Percentiles rank a stretch among this genome's conserved stretches.
Evolutionary conservation across 1,140 invertebrate genomes (phyloP).

Genomic region (Drosophila lacertosa): DNA sequence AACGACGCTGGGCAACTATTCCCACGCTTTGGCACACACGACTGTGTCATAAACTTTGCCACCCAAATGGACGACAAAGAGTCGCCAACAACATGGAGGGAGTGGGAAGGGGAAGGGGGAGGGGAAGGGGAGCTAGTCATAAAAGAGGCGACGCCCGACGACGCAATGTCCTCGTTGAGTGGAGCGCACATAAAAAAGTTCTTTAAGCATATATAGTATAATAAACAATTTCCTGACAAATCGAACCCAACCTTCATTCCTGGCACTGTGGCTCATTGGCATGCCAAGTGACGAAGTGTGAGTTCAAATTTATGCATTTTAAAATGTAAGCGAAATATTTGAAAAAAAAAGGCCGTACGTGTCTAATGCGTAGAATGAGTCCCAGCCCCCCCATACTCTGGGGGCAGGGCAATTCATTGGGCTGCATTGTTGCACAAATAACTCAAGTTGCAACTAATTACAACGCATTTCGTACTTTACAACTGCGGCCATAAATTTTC

Average conservation of each 20-base stretch:
- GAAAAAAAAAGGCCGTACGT: constrained; percentile 62
- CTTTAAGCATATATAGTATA: constrained; percentile 71
- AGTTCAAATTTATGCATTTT: constrained; percentile 73
- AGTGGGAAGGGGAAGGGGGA: constrained; percentile 1
- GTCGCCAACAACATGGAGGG: constrained; percentile 11
- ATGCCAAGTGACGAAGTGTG: constrained; percentile 44
- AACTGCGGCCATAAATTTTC: constrained; percentile 81
- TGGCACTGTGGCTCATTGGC: constrained; percentile 59
- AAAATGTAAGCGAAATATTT: constrained; percentile 69
- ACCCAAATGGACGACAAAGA: constrained; percentile 42
- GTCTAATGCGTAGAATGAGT: constrained; percentile 77
- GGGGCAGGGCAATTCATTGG: constrained; percentile 22
- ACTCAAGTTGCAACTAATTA: constrained; percentile 83
- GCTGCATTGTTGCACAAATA: constrained; percentile 80
- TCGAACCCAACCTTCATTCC: constrained; percentile 19
- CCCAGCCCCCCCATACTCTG: background rate
- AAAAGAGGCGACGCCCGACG: constrained; percentile 57
- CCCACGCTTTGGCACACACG: constrained; percentile 62
- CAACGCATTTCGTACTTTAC: constrained; percentile 79
- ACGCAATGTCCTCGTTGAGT: constrained; percentile 40
- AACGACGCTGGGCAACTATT: constrained; percentile 42
- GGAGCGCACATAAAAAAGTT: constrained; percentile 62
- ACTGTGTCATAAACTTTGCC: constrained; percentile 53
- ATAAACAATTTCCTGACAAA: constrained; percentile 82
- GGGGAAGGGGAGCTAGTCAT: constrained; percentile 32